Base-by-base conservation (phyloP, 2,888 invertebrate species). In the Parnassius glacialis region DNA sequence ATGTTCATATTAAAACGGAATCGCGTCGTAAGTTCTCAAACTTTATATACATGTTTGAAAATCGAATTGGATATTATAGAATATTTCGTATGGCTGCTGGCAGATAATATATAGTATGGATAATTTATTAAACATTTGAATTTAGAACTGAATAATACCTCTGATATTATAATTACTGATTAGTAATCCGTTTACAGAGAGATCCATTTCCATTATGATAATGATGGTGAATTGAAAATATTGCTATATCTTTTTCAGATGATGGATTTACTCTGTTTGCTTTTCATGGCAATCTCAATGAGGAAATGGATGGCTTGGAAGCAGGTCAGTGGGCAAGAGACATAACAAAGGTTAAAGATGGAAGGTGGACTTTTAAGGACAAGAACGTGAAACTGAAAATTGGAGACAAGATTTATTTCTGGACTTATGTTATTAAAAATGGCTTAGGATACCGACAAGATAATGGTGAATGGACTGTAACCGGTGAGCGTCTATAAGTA, bases 251-350 rank as follows among this genome's bases (percentile, higher is more conserved):
- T 34, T 34, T 34, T 34, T 34, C 80, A 90, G 94, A 94, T 69
- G 92, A 93, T 66, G 95, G 95, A n/a, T 94, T 95, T 57, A 90
- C 93, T 42, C 83, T 96, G 20, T 95, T 96, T 70, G 95, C 96
- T 0, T 95, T 95, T 75, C 96, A 96, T 76, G 95, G 94, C 3
- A 95, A 95, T 67, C 84, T 96, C 0, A 96, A 96, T 75, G 92
- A 94, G 67, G 94, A 95, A 75, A 94, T 96, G 88, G 90, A 94
- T 10, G 94, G 94, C 0, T 76, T 95, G 25, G 96, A 95, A 77
- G 94, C 93, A 0, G 95, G 96, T 0, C 91, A 88, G 1, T 93
- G 93, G 92, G 87, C 95, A 0, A 84, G 92, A 44, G 96, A 96
- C 69, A 94, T 96, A 67, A 76, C 91, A 0, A 94, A 92, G 67